Base-by-base conservation (phyloP, 1,140 invertebrate genomes). In the Araneus ventricosus region DNA sequence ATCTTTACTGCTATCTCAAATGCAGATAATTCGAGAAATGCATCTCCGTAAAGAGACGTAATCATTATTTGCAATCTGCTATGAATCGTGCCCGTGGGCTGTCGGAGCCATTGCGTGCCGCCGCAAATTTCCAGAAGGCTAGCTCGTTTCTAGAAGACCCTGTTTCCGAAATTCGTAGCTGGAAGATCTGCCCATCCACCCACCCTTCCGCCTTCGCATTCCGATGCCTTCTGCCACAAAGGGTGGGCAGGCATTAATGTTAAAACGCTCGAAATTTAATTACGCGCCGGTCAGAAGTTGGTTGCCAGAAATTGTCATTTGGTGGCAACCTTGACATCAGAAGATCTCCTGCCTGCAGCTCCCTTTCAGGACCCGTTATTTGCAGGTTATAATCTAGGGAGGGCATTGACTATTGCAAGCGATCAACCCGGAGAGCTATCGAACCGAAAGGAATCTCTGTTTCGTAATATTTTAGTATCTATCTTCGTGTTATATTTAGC, bases 201-300 rank as follows among this genome's bases (percentile, higher is more conserved):
- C 20, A 34, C 70, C 30, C 34, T 37, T 22, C 70, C 30, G 27
- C 30, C 22, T 34, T 75, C 37, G 70, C 70, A 75, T 75, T 75
- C 70, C 70, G 4, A 75, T 75, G 70, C 30, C 63, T 67, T 52
- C 63, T 27, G 63, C 63, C 70, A 34, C 70, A 75, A 75, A 75
- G 70, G 70, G 70, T 75, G 17, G 34, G 70, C 34, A 75, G 34
- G 30, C 30, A 75, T 75, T 75, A 75, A 75, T 75, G 70, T 75
- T 75, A 75, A 75, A 75, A 75, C 70, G 70, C 30, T 75, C 70
- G 70, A 75, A 75, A 75, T 75, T 75, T 75, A 75, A 75, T 75
- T 75, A 75, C 70, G 70, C 70, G 30, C 70, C 70, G 70, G 70
- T 75, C 70, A 75, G 70, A 75, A 75, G 34, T 37, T 75, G 70